These are phyloP conservation scores for Serrognathus titanus DNA, from an alignment of 2,888 invertebrate species.

Conservation along the genomic window DNA sequence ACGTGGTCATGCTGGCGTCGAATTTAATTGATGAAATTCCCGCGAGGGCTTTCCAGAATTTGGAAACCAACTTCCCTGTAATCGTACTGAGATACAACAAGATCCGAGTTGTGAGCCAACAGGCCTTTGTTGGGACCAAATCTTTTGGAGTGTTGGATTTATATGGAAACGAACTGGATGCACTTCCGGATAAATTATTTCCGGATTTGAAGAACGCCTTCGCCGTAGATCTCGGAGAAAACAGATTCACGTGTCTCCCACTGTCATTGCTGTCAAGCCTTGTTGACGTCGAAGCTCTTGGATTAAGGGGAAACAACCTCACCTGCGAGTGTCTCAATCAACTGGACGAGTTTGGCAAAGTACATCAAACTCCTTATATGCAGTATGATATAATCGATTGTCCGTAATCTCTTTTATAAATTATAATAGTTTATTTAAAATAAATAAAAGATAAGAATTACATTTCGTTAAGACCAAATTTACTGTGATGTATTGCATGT, in stretches of 20 bases:
- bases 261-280: neutral
- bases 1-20: slow-evolving; percentile 30
- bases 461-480: too few relatives aligned
- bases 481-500: too few relatives aligned
- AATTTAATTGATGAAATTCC: slow-evolving; percentile 35
- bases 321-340: neutral
- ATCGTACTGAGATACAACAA: neutral
- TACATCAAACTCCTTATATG: neutral
- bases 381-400: neutral
- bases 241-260: neutral
- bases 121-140: neutral
- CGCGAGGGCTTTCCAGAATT: slow-evolving; percentile 27
- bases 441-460: too few relatives aligned
- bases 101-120: neutral
- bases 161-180: neutral
- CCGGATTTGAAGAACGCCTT: neutral
- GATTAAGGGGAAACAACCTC: neutral
- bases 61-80: slow-evolving; percentile 6
- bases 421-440: too few relatives aligned
- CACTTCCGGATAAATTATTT: neutral
- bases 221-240: neutral
- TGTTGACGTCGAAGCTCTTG: neutral
- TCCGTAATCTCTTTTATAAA: too few relatives aligned
- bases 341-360: neutral
- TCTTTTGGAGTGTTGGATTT: neutral